Conservation (phyloP, 2,113 vertebrate genomes). For the Elephantulus edwardii region DNA sequence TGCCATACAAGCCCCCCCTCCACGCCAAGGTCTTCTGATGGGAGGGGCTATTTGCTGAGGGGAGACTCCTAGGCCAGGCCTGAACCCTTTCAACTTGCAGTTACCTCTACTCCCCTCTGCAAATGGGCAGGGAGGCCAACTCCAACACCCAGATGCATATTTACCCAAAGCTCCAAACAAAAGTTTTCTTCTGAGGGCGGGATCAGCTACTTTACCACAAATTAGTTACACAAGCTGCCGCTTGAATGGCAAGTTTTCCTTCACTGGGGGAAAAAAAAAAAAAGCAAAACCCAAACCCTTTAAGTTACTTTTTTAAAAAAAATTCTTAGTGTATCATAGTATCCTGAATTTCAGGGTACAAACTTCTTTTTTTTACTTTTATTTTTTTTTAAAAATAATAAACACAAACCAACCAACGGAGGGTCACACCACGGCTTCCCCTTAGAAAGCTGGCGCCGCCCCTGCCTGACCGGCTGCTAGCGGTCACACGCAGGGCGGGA, state of each 20-base stretch:
- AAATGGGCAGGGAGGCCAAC: constrained; percentile 66
- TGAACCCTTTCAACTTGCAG: constrained; percentile 37
- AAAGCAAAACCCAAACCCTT: constrained; percentile 39
- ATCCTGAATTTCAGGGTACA: constrained; percentile 66
- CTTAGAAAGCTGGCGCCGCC: neutral
- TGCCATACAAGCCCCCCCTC: neutral
- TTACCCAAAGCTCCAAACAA: constrained; percentile 6
- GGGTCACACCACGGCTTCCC: neutral
- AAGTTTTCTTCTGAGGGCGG: constrained; percentile 3
- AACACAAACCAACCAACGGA: neutral
- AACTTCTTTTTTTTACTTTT: constrained; percentile 49
- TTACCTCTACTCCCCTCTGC: constrained; percentile 34
- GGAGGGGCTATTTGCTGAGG: neutral
- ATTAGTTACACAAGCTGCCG: constrained; percentile 62
- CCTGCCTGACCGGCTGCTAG: neutral
- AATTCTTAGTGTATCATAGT: constrained; percentile 63
- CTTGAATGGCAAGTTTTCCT: constrained; percentile 49
- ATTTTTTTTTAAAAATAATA: constrained; percentile 27
- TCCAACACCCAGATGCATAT: constrained; percentile 22
- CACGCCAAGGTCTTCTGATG: neutral
- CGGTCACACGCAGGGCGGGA: constrained; percentile 91
- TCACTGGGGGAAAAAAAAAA: neutral
- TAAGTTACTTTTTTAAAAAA: constrained; percentile 9
- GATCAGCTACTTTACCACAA: constrained; percentile 52
- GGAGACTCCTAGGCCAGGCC: too few species aligned